These are phyloP conservation scores for Parapristionchus giblindavisi DNA, from an alignment of 2,888 invertebrate genomes.

Conservation along the genomic window DNA sequence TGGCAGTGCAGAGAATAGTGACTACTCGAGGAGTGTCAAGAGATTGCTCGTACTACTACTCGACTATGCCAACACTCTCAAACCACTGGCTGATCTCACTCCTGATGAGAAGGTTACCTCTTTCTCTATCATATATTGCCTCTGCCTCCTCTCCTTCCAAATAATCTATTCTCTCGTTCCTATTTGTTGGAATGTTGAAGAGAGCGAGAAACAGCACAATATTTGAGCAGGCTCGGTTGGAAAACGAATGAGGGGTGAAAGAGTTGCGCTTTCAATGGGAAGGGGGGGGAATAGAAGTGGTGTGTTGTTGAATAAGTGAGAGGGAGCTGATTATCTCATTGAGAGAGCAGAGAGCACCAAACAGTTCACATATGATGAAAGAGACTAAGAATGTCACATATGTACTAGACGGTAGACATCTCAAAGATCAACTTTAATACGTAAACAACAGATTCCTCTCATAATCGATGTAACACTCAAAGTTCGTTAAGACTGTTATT, in stretches of 20 bases:
- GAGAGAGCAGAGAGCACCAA: too few relatives aligned
- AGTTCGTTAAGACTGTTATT: too few relatives aligned
- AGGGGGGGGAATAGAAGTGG: background rate
- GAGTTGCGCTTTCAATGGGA: too few relatives aligned
- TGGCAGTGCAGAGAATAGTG: background rate
- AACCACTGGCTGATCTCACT: slow-evolving; percentile 65
- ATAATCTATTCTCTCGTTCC: background rate
- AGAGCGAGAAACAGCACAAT: slow-evolving; percentile 21
- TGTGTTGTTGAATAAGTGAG: background rate
- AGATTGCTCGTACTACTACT: slow-evolving; percentile 56
- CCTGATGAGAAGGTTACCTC: slow-evolving; percentile 63
- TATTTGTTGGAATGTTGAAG: slow-evolving; percentile 18
- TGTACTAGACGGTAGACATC: too few relatives aligned
- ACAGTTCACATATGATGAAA: too few relatives aligned
- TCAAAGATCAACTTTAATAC: too few relatives aligned
- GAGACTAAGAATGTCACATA: too few relatives aligned
- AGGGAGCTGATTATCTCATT: background rate
- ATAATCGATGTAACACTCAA: too few relatives aligned
- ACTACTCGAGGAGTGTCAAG: slow-evolving; percentile 41
- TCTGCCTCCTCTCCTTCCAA: background rate
- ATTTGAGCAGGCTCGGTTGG: slow-evolving; percentile 22
- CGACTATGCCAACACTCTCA: slow-evolving; percentile 67
- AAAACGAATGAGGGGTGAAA: too few relatives aligned
- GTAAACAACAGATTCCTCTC: too few relatives aligned
- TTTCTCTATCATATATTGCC: too few relatives aligned